phyloP scores from a whole-genome alignment of 2,113 vertebrate species.

The Notiomystis cincta region DNA sequence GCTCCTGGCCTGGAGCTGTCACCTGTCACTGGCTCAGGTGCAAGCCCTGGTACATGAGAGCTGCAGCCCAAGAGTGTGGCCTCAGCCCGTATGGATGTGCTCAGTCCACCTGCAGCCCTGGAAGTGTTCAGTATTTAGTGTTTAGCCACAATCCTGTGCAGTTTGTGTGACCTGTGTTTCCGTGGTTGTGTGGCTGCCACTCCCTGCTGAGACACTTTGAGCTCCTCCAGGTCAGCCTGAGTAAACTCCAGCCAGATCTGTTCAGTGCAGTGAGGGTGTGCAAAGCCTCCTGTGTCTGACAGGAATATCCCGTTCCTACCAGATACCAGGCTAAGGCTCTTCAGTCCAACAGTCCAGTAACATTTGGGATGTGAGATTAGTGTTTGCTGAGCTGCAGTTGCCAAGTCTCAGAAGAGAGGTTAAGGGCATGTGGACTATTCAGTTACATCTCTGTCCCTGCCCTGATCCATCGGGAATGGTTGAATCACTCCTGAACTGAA shows the following conservation, averaged over 20 bases:
- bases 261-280: background rate
- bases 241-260: background rate
- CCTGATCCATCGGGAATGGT: background rate
- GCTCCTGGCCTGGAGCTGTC: background rate
- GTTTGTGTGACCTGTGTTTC: background rate
- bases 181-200: fast-evolving
- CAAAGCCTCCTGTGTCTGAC: background rate
- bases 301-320: background rate
- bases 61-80: background rate
- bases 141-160: background rate
- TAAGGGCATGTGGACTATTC: background rate
- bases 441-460: background rate
- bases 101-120: background rate
- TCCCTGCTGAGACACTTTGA: background rate
- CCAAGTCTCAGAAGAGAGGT: background rate
- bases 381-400: background rate
- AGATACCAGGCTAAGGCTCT: background rate
- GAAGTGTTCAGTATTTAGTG: background rate
- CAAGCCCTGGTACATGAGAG: background rate
- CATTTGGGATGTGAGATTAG: background rate
- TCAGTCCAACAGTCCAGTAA: background rate
- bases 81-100: fast-evolving
- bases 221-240: background rate
- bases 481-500: background rate
- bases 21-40: background rate